Base-by-base conservation (phyloP, 1,140 invertebrate genomes). In the Bactericera cockerelli region DNA sequence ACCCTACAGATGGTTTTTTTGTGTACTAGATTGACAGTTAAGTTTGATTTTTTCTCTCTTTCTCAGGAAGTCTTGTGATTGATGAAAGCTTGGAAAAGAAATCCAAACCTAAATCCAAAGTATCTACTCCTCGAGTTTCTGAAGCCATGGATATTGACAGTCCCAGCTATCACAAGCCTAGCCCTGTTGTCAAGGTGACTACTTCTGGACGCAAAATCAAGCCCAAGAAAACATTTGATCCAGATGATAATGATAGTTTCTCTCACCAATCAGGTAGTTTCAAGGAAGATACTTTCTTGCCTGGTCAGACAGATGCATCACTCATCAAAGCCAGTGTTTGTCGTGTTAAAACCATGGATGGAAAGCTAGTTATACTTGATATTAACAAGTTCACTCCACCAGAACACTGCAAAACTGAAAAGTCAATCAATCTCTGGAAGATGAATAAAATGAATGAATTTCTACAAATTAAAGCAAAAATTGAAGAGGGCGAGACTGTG, bases 151-250 rank as follows among this genome's bases (percentile, higher is more conserved):
- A 16, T 39, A 24, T 53, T 26, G 42, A 31, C 28, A 31, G 4
- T 6, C 28, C 28, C 13, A 31, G 13, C 13, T 31, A 31, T 31
- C 28, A 31, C 28, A 16, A 49, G 22, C 42, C 42, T 10, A 49
- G 42, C 42, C 42, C 42, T 16, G 55, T 28, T 26, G 4, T 49
- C 22, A 49, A 22, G 19, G 42, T 49, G 19, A 49, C 42, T 16
- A 49, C 42, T 24, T 86, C 83, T 67, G 83, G 83, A 0, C 75
- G 86, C 26, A 87, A 84, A 72, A 82, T 86, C 59, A 83, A 83
- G 67, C 81, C 80, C 0, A 86, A 86, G 67, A 74, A 65, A 59
- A 65, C 63, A 60, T 55, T 61, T 19, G 65, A 63, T 42, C 55
- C 57, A 58, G 63, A 64, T 31, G 62, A 61, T 31, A 26, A 16